A percentile compares a stretch with the other conserved stretches of the same genome.
Evolutionary conservation across 2,888 invertebrate genomes (phyloP).

Genomic region (Steinernema scapterisci): DNA sequence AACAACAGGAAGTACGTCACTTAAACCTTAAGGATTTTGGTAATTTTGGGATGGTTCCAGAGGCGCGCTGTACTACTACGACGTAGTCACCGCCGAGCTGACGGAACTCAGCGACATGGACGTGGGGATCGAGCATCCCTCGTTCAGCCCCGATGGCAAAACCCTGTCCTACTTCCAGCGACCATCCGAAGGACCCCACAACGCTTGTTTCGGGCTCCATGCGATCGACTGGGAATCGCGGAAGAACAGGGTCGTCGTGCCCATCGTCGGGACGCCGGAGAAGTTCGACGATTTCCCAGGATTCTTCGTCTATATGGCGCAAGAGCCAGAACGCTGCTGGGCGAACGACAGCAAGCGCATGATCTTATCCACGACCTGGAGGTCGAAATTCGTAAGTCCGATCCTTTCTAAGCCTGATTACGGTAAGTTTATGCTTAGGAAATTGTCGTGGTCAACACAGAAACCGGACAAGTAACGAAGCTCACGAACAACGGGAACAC

Average conservation of each 20-base stretch:
- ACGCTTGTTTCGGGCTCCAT: conserved; percentile 50
- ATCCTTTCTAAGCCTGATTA: background rate
- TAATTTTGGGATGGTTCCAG: too few species aligned
- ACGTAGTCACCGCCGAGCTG: conserved; percentile 47
- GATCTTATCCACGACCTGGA: conserved; percentile 53
- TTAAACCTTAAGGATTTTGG: conserved; percentile 13
- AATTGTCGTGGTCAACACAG: conserved; percentile 48
- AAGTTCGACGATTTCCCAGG: conserved; percentile 38
- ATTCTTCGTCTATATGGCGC: conserved; percentile 36
- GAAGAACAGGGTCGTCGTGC: conserved; percentile 41
- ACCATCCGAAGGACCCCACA: conserved; percentile 59
- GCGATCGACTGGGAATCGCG: conserved; percentile 48
- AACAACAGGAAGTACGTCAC: conserved; percentile 50
- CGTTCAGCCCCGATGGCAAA: conserved; percentile 56
- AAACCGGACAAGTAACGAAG: conserved; percentile 43
- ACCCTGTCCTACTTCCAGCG: conserved; percentile 49
- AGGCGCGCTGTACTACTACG: conserved; percentile 57
- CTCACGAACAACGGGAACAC: conserved; percentile 51
- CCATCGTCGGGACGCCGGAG: conserved; percentile 44
- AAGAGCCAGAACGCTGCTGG: conserved; percentile 47
- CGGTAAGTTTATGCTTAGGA: too few species aligned
- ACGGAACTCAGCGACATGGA: conserved; percentile 42
- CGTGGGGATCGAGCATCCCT: conserved; percentile 44
- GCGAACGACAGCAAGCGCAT: conserved; percentile 51
- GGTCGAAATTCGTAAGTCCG: conserved; percentile 43